These are phyloP conservation scores for Bergia sp. DNA, from an alignment of 92 coral and sea anemone genomes.

Conservation along the genomic window DNA sequence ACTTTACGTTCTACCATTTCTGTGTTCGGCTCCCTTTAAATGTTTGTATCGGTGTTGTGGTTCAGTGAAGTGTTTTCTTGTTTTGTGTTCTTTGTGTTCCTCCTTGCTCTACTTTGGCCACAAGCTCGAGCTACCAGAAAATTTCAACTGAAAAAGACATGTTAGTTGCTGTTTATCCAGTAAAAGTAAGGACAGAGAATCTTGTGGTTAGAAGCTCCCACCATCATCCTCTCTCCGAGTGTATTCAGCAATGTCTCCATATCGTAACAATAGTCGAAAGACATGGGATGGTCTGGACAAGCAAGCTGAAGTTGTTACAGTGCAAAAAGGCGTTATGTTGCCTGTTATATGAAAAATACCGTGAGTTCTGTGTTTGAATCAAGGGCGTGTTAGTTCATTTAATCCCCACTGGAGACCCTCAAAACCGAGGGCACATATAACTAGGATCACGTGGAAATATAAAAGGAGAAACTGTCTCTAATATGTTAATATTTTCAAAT, in stretches of 20 bases:
- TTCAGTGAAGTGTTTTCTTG: neutral
- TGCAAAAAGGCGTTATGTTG: too few relatives aligned
- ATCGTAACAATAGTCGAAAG: too few relatives aligned
- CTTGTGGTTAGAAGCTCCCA: too few relatives aligned
- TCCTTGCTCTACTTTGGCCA: neutral
- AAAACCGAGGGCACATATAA: neutral
- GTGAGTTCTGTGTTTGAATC: neutral
- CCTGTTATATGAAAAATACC: too few relatives aligned
- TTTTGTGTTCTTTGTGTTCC: neutral
- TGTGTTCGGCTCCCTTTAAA: neutral
- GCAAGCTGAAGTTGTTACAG: too few relatives aligned
- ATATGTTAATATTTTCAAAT: too few relatives aligned
- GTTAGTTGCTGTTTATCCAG: too few relatives aligned
- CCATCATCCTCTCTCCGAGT: too few relatives aligned
- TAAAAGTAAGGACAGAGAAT: too few relatives aligned
- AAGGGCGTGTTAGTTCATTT: neutral
- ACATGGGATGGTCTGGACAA: too few relatives aligned
- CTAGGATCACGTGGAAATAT: neutral
- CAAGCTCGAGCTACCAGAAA: neutral
- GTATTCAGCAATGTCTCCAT: too few relatives aligned
- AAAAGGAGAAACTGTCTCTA: neutral
- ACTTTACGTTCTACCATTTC: neutral
- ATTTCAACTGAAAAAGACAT: neutral
- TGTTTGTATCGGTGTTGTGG: neutral
- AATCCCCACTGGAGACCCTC: neutral